phyloP scores from a whole-genome alignment of 2,797 vertebrate genomes.

The Meda fulgida region DNA sequence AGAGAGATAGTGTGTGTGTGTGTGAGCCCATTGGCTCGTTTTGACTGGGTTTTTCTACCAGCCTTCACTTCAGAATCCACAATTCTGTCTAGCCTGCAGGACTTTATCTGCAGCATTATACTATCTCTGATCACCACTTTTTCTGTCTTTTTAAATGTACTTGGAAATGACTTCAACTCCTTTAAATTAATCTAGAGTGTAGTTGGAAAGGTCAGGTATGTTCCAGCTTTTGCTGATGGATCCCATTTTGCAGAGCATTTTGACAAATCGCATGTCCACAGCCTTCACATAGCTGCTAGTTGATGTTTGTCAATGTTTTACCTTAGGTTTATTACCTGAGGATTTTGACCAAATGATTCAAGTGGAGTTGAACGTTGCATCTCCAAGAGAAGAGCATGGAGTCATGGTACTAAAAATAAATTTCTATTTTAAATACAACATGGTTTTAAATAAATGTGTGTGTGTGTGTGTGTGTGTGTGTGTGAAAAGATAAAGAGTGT shows the following conservation, averaged over 20 bases:
- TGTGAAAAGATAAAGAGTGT: too few species aligned
- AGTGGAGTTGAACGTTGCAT: neutral
- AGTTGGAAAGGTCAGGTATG: neutral
- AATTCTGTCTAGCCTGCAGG: neutral
- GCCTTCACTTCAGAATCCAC: neutral
- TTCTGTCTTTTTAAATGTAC: neutral
- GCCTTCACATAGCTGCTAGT: slow-evolving; percentile 20
- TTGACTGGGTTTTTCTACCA: neutral
- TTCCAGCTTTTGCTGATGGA: neutral
- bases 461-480: too few species aligned
- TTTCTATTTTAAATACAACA: neutral
- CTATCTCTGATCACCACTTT: neutral
- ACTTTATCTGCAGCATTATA: neutral
- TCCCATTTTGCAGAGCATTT: neutral
- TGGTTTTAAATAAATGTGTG: too few species aligned
- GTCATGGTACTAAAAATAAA: neutral
- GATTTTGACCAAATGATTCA: slow-evolving; percentile 20
- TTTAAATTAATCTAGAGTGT: slow-evolving; percentile 22
- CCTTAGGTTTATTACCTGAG: slow-evolving; percentile 7
- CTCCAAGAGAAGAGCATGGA: neutral
- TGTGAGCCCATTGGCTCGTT: neutral
- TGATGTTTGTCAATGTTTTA: slow-evolving; percentile 11
- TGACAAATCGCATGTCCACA: slow-evolving; percentile 25
- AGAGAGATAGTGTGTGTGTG: too few species aligned
- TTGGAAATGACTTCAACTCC: slow-evolving; percentile 16